Percentiles rank a stretch among this genome's conserved stretches.
Evolutionary conservation across 2,797 vertebrate genomes (phyloP).

Genomic region (Poecilia picta): DNA sequence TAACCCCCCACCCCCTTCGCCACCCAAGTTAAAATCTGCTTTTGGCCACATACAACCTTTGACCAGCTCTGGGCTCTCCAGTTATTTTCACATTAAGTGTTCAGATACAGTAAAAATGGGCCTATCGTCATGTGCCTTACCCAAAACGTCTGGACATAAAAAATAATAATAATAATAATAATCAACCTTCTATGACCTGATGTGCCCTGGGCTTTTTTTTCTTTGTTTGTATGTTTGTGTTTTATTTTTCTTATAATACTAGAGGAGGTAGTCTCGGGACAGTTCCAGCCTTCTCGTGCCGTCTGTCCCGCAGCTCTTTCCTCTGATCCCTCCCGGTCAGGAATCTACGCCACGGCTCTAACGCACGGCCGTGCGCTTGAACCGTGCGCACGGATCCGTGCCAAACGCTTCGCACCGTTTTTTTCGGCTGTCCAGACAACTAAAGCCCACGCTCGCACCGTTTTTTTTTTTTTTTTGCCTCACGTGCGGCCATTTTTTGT

Average conservation of each 20-base stretch:
- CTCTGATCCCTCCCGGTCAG: neutral
- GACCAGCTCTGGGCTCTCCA: neutral
- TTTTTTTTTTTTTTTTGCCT: conserved; percentile 38
- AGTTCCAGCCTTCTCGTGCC: conserved; percentile 26
- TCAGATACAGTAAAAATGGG: neutral
- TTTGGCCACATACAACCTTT: neutral
- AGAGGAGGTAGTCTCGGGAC: conserved; percentile 26
- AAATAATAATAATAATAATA: neutral
- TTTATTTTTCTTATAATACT: neutral
- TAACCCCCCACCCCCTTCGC: no score
- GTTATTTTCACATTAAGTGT: neutral
- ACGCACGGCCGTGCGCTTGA: conserved; percentile 26
- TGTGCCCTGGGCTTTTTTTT: neutral
- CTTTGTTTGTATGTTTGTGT: neutral
- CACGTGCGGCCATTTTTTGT: conserved; percentile 82
- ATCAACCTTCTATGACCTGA: neutral
- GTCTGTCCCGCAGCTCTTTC: conserved; percentile 36
- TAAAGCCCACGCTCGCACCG: conserved; percentile 31
- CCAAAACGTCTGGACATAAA: neutral
- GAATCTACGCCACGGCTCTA: conserved; percentile 25
- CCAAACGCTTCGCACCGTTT: conserved; percentile 32
- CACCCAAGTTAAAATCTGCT: neutral
- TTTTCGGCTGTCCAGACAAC: conserved; percentile 32
- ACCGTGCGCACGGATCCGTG: conserved; percentile 40
- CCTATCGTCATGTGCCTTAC: conserved; percentile 29